phyloP scores from a whole-genome alignment of 2,888 invertebrate genomes.

The Thumatha senex region DNA sequence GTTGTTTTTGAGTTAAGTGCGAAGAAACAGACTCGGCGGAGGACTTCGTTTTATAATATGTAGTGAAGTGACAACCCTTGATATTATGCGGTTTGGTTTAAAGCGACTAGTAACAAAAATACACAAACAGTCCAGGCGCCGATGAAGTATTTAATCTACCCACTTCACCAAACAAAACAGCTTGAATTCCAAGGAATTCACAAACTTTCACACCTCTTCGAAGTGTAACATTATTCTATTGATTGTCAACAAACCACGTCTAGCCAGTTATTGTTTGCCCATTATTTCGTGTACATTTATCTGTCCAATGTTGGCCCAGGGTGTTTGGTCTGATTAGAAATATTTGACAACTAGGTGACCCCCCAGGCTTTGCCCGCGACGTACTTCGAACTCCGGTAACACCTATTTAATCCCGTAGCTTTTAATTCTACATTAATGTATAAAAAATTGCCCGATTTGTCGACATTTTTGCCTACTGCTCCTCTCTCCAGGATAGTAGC shows the following conservation, averaged over 20 bases:
- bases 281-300: slow-evolving; percentile 50
- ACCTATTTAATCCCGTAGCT: no score
- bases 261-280: slow-evolving; percentile 56
- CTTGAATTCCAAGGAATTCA: slow-evolving; percentile 1
- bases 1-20: no score
- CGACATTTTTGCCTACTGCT: no score
- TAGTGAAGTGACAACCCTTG: no score
- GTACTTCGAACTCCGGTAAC: no score
- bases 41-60: no score
- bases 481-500: no score
- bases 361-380: no score
- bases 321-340: slow-evolving; percentile 40
- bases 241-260: slow-evolving; percentile 51
- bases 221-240: slow-evolving; percentile 34
- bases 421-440: no score
- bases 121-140: background rate
- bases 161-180: background rate
- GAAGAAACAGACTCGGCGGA: no score
- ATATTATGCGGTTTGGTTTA: no score
- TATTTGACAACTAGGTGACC: slow-evolving; percentile 26
- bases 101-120: background rate
- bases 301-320: slow-evolving; percentile 44
- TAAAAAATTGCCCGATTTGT: no score
- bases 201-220: slow-evolving; percentile 22
- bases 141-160: background rate